These are phyloP conservation scores for Andrena trimmerana DNA, from an alignment of 2,888 invertebrate species.

Conservation along the genomic window DNA sequence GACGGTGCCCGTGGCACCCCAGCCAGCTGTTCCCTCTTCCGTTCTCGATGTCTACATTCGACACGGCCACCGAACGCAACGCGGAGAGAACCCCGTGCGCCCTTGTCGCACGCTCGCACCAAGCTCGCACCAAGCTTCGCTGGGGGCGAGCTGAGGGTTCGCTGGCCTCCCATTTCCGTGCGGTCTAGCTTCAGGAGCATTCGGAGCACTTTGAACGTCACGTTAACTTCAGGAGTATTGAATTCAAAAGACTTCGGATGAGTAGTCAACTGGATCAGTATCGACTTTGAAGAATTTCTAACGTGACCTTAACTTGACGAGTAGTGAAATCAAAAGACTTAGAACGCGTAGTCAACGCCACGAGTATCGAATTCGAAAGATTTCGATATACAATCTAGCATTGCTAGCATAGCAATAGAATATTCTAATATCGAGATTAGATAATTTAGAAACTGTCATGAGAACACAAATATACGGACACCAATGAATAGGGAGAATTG, in stretches of 20 bases:
- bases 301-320: neutral
- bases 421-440: too few relatives aligned
- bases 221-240: neutral
- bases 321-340: neutral
- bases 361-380: too few relatives aligned
- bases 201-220: neutral
- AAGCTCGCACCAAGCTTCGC: neutral
- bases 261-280: neutral
- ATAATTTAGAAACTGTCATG: too few relatives aligned
- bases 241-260: neutral
- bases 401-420: too few relatives aligned
- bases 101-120: conserved; percentile 14
- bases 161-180: conserved; percentile 13
- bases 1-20: conserved; percentile 54
- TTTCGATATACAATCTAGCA: too few relatives aligned
- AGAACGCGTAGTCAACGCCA: neutral
- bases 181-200: neutral
- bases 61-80: conserved; percentile 25
- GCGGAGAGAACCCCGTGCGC: conserved; percentile 13
- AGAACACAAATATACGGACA: too few relatives aligned
- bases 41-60: conserved; percentile 59
- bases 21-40: conserved; percentile 69
- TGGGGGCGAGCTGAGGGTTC: conserved; percentile 18
- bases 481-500: too few relatives aligned
- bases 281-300: too few relatives aligned